These are phyloP conservation scores for Clarias gariepinus DNA, from an alignment of 2,113 vertebrate species.

Conservation along the genomic window DNA sequence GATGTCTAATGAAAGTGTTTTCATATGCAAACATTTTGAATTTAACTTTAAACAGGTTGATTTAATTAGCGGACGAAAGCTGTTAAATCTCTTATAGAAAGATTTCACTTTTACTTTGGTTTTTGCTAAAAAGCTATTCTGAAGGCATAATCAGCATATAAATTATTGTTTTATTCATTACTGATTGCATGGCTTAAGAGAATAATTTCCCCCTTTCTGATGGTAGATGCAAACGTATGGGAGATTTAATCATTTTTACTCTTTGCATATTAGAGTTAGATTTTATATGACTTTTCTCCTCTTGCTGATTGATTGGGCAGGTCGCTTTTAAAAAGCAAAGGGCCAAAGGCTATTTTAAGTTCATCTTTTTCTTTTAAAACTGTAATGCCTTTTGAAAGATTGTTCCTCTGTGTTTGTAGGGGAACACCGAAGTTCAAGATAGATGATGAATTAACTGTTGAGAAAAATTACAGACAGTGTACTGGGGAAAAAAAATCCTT, in stretches of 20 bases:
- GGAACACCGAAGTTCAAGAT: conserved; percentile 58
- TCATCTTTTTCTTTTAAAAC: conserved; percentile 51
- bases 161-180: conserved; percentile 30
- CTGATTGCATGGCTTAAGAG: conserved; percentile 23
- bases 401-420: conserved; percentile 64
- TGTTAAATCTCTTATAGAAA: conserved; percentile 14
- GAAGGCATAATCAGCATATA: conserved; percentile 28
- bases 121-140: background rate
- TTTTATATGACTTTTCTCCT: conserved; percentile 43
- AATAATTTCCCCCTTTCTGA: conserved; percentile 11
- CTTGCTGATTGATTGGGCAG: conserved; percentile 71
- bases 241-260: conserved; percentile 46
- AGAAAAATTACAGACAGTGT: conserved; percentile 72
- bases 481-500: conserved; percentile 52
- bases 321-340: conserved; percentile 58
- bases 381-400: conserved; percentile 77
- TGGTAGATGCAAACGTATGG: conserved; percentile 44
- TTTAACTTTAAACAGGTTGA: background rate
- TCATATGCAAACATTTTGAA: conserved; percentile 6
- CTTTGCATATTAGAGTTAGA: conserved; percentile 41
- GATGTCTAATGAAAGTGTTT: background rate
- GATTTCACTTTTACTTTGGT: conserved; percentile 22
- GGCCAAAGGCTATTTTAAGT: conserved; percentile 59
- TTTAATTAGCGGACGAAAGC: background rate
- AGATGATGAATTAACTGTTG: conserved; percentile 80